Evolutionary conservation across 37 sponge, comb jelly and placozoan genomes (phyloP).

Genomic region (Spongia lamella): DNA sequence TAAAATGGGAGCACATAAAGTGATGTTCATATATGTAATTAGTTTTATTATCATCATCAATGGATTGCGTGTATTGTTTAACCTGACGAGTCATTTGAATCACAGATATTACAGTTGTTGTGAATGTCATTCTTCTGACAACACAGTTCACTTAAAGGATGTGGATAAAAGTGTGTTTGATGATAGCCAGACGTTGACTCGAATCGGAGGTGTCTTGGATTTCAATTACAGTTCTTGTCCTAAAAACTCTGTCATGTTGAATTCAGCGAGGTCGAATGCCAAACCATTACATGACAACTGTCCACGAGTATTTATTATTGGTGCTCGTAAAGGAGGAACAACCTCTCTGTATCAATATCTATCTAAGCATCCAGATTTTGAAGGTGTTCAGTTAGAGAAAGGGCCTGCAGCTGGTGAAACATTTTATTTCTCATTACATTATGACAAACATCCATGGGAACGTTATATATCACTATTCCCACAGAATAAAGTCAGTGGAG

Average conservation of each 20-base stretch:
- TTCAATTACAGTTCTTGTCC: conserved; percentile 4
- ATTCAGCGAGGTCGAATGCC: background rate
- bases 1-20: no score
- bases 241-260: background rate
- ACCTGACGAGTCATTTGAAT: no score
- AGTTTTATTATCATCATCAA: no score
- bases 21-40: no score
- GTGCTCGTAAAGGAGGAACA: conserved; percentile 61
- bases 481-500: conserved; percentile 46
- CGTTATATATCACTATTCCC: conserved; percentile 22
- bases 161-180: background rate
- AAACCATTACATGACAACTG: background rate
- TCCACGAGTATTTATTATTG: conserved; percentile 52
- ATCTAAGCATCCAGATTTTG: conserved; percentile 51
- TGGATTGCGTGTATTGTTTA: no score
- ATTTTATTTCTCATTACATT: conserved; percentile 27
- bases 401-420: conserved; percentile 19
- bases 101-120: no score
- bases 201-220: background rate
- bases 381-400: conserved; percentile 14
- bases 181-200: background rate
- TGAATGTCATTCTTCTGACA: no score
- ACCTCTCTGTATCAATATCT: conserved; percentile 55
- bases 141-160: no score
- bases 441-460: conserved; percentile 3